Evolutionary conservation across 2,797 vertebrate species (phyloP).

Genomic region (Argentina silus): DNA sequence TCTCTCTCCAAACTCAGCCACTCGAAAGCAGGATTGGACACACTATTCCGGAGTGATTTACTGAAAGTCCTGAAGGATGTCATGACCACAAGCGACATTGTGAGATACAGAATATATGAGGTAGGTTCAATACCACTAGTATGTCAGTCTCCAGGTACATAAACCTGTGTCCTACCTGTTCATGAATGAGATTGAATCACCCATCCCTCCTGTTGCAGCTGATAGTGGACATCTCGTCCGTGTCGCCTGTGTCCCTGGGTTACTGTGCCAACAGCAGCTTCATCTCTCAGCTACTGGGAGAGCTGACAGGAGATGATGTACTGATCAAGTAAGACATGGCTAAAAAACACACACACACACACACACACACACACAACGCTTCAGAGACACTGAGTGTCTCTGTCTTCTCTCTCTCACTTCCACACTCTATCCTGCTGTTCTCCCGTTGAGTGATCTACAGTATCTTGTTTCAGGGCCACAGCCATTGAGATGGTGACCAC

Average conservation of each 20-base stretch:
- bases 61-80: slow-evolving; percentile 86
- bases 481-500: slow-evolving; percentile 93
- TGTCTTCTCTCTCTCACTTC: background rate
- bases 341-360: background rate
- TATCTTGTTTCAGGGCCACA: slow-evolving; percentile 80
- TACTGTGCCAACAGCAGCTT: slow-evolving; percentile 88
- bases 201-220: slow-evolving; percentile 76
- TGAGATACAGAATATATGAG: slow-evolving; percentile 96
- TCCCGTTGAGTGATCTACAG: background rate
- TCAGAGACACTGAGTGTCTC: background rate
- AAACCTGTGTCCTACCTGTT: no score
- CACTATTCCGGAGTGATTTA: slow-evolving; percentile 85
- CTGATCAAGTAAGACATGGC: slow-evolving; percentile 83
- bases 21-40: slow-evolving; percentile 84
- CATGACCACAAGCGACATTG: slow-evolving; percentile 85
- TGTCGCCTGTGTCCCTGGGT: slow-evolving; percentile 86
- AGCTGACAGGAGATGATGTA: slow-evolving; percentile 91
- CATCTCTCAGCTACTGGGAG: slow-evolving; percentile 85
- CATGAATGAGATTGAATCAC: no score
- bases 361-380: background rate
- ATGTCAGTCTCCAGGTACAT: background rate
- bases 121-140: slow-evolving; percentile 64
- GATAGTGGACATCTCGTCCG: slow-evolving; percentile 85
- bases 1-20: slow-evolving; percentile 84
- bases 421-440: background rate